phyloP scores from a whole-genome alignment of 2,797 vertebrate species.

The Malurus splendens region DNA sequence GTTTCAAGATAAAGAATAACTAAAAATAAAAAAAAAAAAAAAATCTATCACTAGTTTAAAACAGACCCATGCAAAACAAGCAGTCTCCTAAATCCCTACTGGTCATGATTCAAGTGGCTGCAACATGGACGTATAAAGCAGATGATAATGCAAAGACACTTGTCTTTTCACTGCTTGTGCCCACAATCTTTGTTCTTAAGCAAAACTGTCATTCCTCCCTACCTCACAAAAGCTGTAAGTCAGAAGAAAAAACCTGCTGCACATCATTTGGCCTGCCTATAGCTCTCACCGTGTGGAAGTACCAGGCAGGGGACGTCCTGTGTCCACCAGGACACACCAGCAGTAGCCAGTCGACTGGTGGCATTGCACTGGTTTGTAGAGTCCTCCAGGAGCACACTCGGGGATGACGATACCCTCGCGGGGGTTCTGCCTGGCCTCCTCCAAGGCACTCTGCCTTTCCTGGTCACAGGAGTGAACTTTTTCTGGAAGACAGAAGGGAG shows the following conservation, averaged over 20 bases:
- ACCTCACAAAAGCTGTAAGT: background rate
- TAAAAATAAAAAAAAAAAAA: too few species aligned
- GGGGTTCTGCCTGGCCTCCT: constrained; percentile 87
- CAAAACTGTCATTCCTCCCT: background rate
- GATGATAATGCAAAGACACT: background rate
- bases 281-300: constrained; percentile 89
- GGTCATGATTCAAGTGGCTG: background rate
- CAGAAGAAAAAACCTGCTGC: background rate
- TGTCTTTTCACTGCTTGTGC: background rate
- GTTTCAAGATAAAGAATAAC: background rate
- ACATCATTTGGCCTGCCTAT: background rate
- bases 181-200: background rate
- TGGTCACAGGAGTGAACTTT: constrained; percentile 97
- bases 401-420: constrained; percentile 90
- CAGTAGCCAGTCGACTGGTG: constrained; percentile 98
- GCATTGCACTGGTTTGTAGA: constrained; percentile 94
- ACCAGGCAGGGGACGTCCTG: constrained; percentile 91
- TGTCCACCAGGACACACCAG: constrained; percentile 97
- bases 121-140: background rate
- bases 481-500: constrained; percentile 72
- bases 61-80: background rate
- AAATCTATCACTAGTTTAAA: background rate
- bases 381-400: constrained; percentile 86
- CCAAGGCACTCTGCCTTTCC: constrained; percentile 90
- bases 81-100: background rate